Evolutionary conservation across 2,113 vertebrate species (phyloP).

Genomic region (Ellobius talpinus): DNA sequence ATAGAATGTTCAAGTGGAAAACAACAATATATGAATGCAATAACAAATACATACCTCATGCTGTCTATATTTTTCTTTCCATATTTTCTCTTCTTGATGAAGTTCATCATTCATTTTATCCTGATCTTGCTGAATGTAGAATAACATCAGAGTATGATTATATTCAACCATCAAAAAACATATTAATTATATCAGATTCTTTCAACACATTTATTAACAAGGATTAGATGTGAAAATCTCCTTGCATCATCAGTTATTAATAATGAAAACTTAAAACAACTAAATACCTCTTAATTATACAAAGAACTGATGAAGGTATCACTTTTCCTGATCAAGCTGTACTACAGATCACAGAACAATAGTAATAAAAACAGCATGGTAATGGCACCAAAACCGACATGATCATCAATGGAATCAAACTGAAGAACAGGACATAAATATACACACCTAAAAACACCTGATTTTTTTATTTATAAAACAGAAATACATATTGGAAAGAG

Average conservation of each 20-base stretch:
- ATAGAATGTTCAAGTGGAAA: conserved; percentile 12
- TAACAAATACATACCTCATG: conserved; percentile 87
- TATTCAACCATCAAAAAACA: conserved; percentile 33
- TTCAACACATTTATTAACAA: neutral
- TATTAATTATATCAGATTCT: neutral
- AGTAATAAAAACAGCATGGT: neutral
- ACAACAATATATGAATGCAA: neutral
- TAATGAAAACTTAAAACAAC: neutral
- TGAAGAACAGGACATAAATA: too few species aligned
- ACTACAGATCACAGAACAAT: neutral
- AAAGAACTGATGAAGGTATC: neutral
- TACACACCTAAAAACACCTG: neutral
- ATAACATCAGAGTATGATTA: conserved; percentile 37
- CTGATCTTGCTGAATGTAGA: conserved; percentile 85
- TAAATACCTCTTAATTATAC: neutral
- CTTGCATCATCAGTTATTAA: neutral
- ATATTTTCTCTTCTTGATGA: conserved; percentile 84
- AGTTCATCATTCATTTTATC: conserved; percentile 84
- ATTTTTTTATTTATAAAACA: neutral
- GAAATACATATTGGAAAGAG: neutral
- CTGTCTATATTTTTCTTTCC: conserved; percentile 87
- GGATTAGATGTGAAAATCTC: neutral
- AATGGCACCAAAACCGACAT: neutral
- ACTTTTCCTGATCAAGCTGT: neutral
- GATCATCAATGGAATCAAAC: neutral